Conservation (phyloP, 2,888 invertebrate genomes). For the Diaphora mendica region DNA sequence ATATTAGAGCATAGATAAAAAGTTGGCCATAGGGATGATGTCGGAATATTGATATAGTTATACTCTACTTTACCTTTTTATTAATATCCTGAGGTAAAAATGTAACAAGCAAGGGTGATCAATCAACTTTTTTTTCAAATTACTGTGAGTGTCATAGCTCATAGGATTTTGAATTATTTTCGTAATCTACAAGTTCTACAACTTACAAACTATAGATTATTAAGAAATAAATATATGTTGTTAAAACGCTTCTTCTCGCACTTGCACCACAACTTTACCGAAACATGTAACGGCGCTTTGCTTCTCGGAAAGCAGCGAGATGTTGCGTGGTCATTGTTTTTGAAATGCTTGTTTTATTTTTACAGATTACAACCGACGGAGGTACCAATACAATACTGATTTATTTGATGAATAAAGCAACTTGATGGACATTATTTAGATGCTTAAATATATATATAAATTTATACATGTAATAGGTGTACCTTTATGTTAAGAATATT, state of each 20-base stretch:
- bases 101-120: no score
- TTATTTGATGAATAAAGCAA: constrained; percentile 34
- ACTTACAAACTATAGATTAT: no score
- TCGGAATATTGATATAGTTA: no score
- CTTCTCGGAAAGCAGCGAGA: constrained; percentile 50
- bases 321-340: constrained; percentile 61
- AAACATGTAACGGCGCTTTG: constrained; percentile 47
- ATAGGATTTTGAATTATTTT: no score
- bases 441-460: background rate
- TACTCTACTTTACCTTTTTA: no score
- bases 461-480: background rate
- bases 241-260: constrained; percentile 6
- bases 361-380: constrained; percentile 36
- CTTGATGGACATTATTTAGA: constrained; percentile 24
- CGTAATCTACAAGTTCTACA: no score
- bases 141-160: no score
- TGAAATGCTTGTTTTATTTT: constrained; percentile 58
- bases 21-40: no score
- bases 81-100: no score
- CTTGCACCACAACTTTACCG: constrained; percentile 35
- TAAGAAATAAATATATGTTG: background rate
- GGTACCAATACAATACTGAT: constrained; percentile 21
- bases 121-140: no score
- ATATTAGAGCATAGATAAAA: no score
- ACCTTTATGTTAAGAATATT: background rate